A percentile compares a stretch with the other conserved stretches of the same genome.
These are phyloP conservation scores for Camptogramma bilineatum DNA, from an alignment of 2,888 invertebrate genomes.

Conservation along the genomic window DNA sequence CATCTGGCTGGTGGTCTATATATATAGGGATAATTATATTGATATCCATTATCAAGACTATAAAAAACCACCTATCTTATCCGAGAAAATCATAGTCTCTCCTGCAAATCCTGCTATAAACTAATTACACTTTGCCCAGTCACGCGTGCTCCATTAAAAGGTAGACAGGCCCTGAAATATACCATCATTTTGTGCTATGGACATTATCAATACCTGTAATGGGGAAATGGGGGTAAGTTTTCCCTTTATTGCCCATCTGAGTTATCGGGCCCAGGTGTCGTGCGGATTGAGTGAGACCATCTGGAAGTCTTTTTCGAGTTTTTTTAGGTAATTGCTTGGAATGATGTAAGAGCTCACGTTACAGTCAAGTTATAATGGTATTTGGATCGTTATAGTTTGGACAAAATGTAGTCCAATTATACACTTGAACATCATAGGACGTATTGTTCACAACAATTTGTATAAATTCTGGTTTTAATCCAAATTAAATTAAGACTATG, in stretches of 20 bases:
- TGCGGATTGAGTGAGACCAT: slow-evolving; percentile 32
- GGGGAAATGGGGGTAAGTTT: slow-evolving; percentile 54
- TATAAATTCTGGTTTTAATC: too few species aligned
- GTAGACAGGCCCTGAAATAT: slow-evolving; percentile 31
- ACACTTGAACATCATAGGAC: too few species aligned
- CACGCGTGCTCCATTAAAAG: slow-evolving; percentile 49
- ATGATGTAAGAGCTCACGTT: neutral
- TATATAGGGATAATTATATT: too few species aligned
- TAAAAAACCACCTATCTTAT: neutral
- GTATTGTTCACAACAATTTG: too few species aligned
- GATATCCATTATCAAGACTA: too few species aligned
- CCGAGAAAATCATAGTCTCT: neutral
- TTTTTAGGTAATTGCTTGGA: slow-evolving; percentile 15
- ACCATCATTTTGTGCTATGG: slow-evolving; percentile 44
- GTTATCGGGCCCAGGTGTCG: slow-evolving; percentile 53
- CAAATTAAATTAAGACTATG: too few species aligned
- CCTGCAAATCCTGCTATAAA: slow-evolving; percentile 27
- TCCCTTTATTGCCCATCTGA: slow-evolving; percentile 53
- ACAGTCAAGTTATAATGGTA: neutral
- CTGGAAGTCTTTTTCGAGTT: slow-evolving; percentile 19
- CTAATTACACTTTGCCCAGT: slow-evolving; percentile 43
- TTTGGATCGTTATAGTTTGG: neutral
- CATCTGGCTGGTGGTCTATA: too few species aligned
- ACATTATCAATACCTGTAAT: slow-evolving; percentile 57
- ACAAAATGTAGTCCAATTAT: too few species aligned